phyloP scores from a whole-genome alignment of 1,140 invertebrate species.

The Monomorium pharaonis region DNA sequence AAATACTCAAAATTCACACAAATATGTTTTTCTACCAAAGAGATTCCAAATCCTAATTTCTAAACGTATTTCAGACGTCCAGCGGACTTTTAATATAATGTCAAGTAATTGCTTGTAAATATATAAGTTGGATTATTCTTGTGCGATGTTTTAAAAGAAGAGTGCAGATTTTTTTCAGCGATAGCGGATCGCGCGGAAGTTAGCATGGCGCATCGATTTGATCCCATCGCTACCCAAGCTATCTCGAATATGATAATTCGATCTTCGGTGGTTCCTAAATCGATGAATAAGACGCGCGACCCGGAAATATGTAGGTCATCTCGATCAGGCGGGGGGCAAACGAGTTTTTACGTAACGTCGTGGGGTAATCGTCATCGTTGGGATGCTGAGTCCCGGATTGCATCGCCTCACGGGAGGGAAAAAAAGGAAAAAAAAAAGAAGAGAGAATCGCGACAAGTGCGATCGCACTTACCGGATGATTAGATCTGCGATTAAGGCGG shows the following conservation, averaged over 20 bases:
- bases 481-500: slow-evolving; percentile 20
- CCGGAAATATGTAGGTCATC: slow-evolving; percentile 68
- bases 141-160: background rate
- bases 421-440: background rate
- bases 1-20: background rate
- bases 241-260: slow-evolving; percentile 35
- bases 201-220: background rate
- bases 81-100: background rate
- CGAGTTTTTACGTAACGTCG: slow-evolving; percentile 78
- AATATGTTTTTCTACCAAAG: background rate
- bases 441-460: background rate
- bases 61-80: background rate
- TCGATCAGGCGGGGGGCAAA: slow-evolving; percentile 58
- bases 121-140: background rate
- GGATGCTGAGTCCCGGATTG: background rate
- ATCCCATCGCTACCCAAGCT: background rate
- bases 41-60: background rate
- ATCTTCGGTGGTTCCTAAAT: slow-evolving; percentile 28
- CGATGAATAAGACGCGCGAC: background rate
- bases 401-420: background rate
- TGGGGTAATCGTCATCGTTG: slow-evolving; percentile 43
- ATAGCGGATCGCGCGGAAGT: background rate
- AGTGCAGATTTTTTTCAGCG: background rate
- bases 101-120: background rate
- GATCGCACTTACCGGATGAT: background rate